Percentiles rank a stretch among this genome's conserved stretches.
Evolutionary conservation across 2,113 vertebrate genomes (phyloP).

Genomic region (Chaenogobius annularis): DNA sequence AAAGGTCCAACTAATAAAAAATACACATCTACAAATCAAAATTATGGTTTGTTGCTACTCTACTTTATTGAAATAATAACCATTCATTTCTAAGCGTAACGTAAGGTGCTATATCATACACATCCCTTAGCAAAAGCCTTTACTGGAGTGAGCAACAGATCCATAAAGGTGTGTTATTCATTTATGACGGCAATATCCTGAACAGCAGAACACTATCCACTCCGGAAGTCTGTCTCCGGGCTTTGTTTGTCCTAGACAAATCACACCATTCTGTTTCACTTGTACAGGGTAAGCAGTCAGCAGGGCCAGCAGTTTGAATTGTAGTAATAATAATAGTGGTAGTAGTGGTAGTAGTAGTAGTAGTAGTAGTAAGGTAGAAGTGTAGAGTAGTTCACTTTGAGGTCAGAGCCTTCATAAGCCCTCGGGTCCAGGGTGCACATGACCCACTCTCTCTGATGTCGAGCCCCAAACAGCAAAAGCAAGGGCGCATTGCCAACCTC

Average conservation of each 20-base stretch:
- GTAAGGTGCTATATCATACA: slow-evolving; percentile 5
- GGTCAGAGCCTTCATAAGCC: neutral
- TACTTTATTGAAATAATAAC: neutral
- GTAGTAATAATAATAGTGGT: neutral
- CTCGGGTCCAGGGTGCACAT: neutral
- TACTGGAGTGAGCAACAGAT: neutral
- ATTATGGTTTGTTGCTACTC: neutral
- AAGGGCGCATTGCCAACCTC: too few species aligned
- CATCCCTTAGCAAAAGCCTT: neutral
- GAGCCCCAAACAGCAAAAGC: neutral
- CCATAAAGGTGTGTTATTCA: neutral
- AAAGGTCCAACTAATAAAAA: neutral
- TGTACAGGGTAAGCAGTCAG: neutral
- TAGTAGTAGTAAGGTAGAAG: neutral
- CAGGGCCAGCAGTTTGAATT: neutral
- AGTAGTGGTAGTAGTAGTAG: neutral
- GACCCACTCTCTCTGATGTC: neutral
- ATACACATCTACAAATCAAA: neutral
- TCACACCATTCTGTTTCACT: neutral
- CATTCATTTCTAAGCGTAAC: neutral
- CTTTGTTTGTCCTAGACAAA: neutral
- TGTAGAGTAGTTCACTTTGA: neutral
- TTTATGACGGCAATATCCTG: slow-evolving; percentile 15
- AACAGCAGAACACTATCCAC: neutral
- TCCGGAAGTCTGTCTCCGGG: neutral